These are phyloP conservation scores for Drosophila mimetica DNA, from an alignment of 2,888 invertebrate genomes.

Conservation along the genomic window DNA sequence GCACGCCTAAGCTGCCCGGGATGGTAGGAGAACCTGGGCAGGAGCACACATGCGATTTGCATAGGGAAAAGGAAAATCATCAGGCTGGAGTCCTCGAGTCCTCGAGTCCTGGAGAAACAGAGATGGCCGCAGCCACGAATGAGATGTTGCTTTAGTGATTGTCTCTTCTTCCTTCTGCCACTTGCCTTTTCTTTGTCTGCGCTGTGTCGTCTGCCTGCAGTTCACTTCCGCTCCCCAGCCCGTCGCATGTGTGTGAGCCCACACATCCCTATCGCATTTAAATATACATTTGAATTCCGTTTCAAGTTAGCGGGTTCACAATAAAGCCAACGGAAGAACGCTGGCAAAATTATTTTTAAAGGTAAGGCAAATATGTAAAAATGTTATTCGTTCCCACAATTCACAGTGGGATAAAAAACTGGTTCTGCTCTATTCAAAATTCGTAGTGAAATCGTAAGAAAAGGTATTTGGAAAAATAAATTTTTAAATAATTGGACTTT, in stretches of 20 bases:
- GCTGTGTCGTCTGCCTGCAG: constrained; percentile 49
- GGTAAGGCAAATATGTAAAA: constrained; percentile 75
- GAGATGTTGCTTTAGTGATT: constrained; percentile 72
- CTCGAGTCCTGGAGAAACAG: constrained; percentile 5
- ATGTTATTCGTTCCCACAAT: constrained; percentile 59
- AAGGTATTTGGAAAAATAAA: too few relatives aligned
- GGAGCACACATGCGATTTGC: constrained; percentile 71
- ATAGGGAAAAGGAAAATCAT: constrained; percentile 65
- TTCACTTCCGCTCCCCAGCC: constrained; percentile 43
- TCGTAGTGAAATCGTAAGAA: too few relatives aligned
- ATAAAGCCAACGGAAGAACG: constrained; percentile 66
- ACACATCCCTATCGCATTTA: constrained; percentile 42
- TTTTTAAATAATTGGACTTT: too few relatives aligned
- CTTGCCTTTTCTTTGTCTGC: constrained; percentile 64
- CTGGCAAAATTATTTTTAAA: constrained; percentile 73
- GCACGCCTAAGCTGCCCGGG: constrained; percentile 62
- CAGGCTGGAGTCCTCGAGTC: constrained; percentile 25
- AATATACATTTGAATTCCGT: constrained; percentile 77
- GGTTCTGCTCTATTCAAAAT: too few relatives aligned
- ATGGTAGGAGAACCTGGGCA: constrained; percentile 33
- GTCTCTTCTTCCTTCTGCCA: constrained; percentile 65
- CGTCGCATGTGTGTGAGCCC: constrained; percentile 12
- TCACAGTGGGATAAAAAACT: too few relatives aligned
- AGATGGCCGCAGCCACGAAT: constrained; percentile 51
- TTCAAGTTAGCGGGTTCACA: constrained; percentile 74